Evolutionary conservation across 2,888 invertebrate species (phyloP).

Genomic region (Petrolisthes manimaculis): DNA sequence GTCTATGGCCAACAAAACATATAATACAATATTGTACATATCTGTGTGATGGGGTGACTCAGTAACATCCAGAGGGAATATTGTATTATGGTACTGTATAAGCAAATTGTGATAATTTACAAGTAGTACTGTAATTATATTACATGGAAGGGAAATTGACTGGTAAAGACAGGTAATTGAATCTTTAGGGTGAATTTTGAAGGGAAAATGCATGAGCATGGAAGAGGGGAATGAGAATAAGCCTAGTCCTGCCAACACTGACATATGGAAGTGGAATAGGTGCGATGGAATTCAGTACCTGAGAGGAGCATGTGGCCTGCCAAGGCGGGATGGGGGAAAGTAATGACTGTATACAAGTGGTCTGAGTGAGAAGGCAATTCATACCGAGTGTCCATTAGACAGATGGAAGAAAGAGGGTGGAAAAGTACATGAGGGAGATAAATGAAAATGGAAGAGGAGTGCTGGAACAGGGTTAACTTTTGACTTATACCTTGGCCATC

Average conservation of each 20-base stretch:
- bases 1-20: conserved; percentile 55
- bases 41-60: not conserved
- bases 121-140: not conserved
- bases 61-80: not conserved
- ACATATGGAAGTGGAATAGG: too few relatives aligned
- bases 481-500: too few relatives aligned
- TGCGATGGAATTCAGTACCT: too few relatives aligned
- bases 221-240: not conserved
- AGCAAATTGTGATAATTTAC: not conserved
- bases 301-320: too few relatives aligned
- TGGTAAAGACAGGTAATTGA: too few relatives aligned
- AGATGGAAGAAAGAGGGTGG: too few relatives aligned
- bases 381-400: too few relatives aligned
- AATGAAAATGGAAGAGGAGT: not conserved
- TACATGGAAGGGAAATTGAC: not conserved
- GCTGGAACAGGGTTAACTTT: not conserved
- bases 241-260: too few relatives aligned
- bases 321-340: too few relatives aligned
- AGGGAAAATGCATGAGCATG: not conserved
- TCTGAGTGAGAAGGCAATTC: too few relatives aligned
- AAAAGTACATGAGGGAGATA: not conserved
- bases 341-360: too few relatives aligned
- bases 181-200: not conserved
- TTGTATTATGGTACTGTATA: not conserved
- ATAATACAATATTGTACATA: conserved; percentile 60